Conservation (phyloP, 2,888 invertebrate species). For the Coelinius sp. region DNA sequence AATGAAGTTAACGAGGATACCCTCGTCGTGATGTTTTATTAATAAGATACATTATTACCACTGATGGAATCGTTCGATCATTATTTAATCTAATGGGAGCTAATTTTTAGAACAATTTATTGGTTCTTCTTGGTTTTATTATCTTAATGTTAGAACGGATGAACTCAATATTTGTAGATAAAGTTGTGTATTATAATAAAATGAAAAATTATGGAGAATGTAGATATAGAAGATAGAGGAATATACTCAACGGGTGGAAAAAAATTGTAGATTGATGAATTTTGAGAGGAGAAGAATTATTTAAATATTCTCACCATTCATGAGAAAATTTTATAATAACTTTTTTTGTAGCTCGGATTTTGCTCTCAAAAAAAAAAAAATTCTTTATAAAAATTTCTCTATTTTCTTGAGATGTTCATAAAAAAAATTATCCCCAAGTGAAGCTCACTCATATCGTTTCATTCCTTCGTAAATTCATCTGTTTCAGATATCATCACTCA, state of each 20-base stretch:
- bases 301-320: background rate
- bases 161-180: slow-evolving; percentile 32
- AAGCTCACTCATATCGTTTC: too few species aligned
- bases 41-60: background rate
- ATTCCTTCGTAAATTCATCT: background rate
- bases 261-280: background rate
- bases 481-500: background rate
- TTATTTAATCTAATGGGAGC: background rate
- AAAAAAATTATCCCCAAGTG: too few species aligned
- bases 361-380: too few species aligned
- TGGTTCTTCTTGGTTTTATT: background rate
- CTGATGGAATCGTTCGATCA: background rate
- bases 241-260: background rate
- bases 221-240: background rate
- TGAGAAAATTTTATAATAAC: too few species aligned
- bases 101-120: background rate
- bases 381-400: too few species aligned
- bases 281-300: background rate
- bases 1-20: slow-evolving; percentile 11
- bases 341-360: too few species aligned
- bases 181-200: slow-evolving; percentile 40
- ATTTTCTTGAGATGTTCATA: too few species aligned
- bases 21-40: slow-evolving; percentile 12
- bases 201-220: slow-evolving; percentile 29
- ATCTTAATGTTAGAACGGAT: background rate